Conservation (phyloP, 2,888 invertebrate species). For the Agriopis aurantiaria region DNA sequence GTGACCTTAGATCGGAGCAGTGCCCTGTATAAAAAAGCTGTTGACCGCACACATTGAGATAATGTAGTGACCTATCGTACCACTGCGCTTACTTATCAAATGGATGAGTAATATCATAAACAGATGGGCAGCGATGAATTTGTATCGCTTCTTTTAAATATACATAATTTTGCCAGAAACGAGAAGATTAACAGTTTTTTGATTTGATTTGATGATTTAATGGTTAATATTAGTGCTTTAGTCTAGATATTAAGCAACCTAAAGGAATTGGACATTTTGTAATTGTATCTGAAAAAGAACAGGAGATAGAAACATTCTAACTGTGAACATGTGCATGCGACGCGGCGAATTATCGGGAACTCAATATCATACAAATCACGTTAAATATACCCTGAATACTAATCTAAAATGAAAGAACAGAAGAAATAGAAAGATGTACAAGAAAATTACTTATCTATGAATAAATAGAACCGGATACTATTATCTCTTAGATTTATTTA, state of each 20-base stretch:
- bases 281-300: neutral
- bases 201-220: no score
- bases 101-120: slow-evolving; percentile 45
- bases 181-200: no score
- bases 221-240: neutral
- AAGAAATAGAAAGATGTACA: neutral
- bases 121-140: neutral
- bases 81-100: slow-evolving; percentile 47
- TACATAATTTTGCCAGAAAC: neutral
- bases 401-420: neutral
- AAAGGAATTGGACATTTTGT: neutral
- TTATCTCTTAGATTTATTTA: slow-evolving; percentile 7
- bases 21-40: slow-evolving; percentile 49
- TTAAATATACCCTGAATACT: neutral
- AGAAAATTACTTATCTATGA: neutral
- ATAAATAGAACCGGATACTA: slow-evolving; percentile 1
- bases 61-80: slow-evolving; percentile 51
- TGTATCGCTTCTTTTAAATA: neutral
- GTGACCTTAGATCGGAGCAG: slow-evolving; percentile 48
- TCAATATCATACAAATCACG: neutral
- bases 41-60: slow-evolving; percentile 47
- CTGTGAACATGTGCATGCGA: neutral
- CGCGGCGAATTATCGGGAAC: neutral
- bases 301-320: neutral
- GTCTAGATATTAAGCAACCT: neutral